Base-by-base conservation (phyloP, 2,797 vertebrate species). In the Eurystomus glaucurus region DNA sequence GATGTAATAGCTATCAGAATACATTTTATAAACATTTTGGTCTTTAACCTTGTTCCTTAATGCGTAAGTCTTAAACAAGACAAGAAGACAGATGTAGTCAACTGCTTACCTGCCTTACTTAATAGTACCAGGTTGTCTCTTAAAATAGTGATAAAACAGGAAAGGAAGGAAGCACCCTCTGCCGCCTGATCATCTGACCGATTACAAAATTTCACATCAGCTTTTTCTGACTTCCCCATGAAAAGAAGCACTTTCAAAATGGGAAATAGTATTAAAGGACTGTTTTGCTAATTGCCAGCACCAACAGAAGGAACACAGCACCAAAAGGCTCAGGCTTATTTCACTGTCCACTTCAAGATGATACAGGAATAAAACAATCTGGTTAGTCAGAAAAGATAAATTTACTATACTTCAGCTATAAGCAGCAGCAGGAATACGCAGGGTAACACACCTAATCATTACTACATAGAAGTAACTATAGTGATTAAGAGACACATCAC, bases 121-220 rank as follows among this genome's bases (percentile, higher is more conserved):
- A n/a, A 61, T 45, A n/a, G n/a, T 54, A 72, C 10, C 22, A 72
- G 6, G 1, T 45, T 55, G 9, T 71, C 1, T 0, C 33, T 57
- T 79, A 57, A 90, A 85, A 31, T 16, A 75, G 19, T 69, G 37
- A 33, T 29, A 21, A 2, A n/a, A 31, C 4, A 20, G 15, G 17
- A 88, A 79, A 43, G 28, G 31, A 68, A 82, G 50, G 41, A 79
- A 94, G 13, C 21, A 72, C 7, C 15, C 22, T 92, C 45, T 91
- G 39, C 14, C 75, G n/a, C 11, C 9, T 77, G 54, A 43, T 83
- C 8, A 69, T 58, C 48, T 80, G 58, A 15, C 28, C 52, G 19
- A 72, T 51, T 68, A 48, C 2, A 69, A 28, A 58, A 61, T 68
- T n/a, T 52, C 21, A 14, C 50, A 48, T 52, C 35, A 52, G 5